Percentiles rank a stretch among this genome's conserved stretches.
These are phyloP conservation scores for Grantiella picta DNA, from an alignment of 2,113 vertebrate species.

Conservation along the genomic window DNA sequence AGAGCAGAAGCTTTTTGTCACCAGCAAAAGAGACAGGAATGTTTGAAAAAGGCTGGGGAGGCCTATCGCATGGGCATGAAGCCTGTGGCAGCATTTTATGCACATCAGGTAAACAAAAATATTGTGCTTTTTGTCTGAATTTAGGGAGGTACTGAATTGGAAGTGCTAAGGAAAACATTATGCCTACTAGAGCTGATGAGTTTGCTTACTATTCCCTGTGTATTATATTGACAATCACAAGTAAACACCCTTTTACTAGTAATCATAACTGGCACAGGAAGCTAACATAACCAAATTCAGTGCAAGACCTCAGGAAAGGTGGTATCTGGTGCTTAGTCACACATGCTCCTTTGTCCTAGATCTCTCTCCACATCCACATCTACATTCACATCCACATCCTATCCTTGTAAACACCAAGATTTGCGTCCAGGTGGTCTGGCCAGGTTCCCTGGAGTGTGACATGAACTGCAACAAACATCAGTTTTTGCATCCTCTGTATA, in stretches of 20 bases:
- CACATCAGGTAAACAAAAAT: slow-evolving; percentile 81
- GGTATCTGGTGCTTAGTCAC: background rate
- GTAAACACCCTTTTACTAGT: background rate
- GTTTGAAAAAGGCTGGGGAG: slow-evolving; percentile 87
- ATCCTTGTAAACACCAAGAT: background rate
- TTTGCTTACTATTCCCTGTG: background rate
- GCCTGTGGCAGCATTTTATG: slow-evolving; percentile 91
- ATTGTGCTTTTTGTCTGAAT: background rate
- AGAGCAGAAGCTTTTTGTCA: slow-evolving; percentile 90
- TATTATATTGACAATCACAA: background rate
- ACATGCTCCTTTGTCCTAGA: background rate
- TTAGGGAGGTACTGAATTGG: background rate
- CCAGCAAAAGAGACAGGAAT: slow-evolving; percentile 83
- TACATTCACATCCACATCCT: too few species aligned
- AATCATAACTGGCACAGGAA: background rate
- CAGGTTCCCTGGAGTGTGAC: background rate
- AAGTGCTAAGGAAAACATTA: background rate
- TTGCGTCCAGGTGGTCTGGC: background rate
- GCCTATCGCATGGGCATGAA: slow-evolving; percentile 87
- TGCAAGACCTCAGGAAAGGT: background rate
- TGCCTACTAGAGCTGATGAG: background rate
- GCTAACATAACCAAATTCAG: background rate
- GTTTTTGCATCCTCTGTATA: background rate
- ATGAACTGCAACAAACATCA: background rate
- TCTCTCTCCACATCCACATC: background rate